phyloP scores from a whole-genome alignment of 2,113 vertebrate species.

The Phylloscopus trochiloides region DNA sequence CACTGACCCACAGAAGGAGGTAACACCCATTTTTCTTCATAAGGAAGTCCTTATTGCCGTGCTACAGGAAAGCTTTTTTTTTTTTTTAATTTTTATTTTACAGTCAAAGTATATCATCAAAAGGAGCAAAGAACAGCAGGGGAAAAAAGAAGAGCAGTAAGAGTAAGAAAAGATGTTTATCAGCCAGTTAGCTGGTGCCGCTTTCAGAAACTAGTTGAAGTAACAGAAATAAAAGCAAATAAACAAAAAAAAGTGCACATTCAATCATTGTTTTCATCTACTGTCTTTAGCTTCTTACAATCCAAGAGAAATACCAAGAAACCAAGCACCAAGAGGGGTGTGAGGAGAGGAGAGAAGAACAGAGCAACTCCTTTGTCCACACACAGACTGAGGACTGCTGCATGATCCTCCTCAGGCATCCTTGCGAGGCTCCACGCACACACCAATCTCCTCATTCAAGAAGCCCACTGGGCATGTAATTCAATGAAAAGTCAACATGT shows the following conservation, averaged over 20 bases:
- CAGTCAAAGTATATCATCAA: conserved; percentile 4
- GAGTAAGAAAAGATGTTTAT: neutral
- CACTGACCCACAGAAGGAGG: neutral
- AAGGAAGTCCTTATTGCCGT: neutral
- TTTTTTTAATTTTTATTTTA: neutral
- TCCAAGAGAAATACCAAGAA: neutral
- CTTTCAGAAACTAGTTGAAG: conserved; percentile 31
- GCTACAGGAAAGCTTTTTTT: neutral
- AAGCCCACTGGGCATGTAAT: neutral
- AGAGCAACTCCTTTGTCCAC: neutral
- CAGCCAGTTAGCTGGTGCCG: neutral
- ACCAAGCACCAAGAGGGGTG: rapidly evolving
- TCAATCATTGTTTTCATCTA: neutral
- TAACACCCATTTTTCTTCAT: neutral
- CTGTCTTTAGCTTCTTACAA: neutral
- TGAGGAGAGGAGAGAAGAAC: neutral
- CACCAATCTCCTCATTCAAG: neutral
- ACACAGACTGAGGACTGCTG: neutral
- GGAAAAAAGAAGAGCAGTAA: neutral
- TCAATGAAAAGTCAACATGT: neutral
- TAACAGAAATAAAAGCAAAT: neutral
- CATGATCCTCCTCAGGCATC: rapidly evolving
- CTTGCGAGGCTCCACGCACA: rapidly evolving
- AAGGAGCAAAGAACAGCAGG: neutral
- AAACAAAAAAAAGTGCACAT: neutral